phyloP scores from a whole-genome alignment of 2,888 invertebrate genomes.

The Brachyopa scutellaris region DNA sequence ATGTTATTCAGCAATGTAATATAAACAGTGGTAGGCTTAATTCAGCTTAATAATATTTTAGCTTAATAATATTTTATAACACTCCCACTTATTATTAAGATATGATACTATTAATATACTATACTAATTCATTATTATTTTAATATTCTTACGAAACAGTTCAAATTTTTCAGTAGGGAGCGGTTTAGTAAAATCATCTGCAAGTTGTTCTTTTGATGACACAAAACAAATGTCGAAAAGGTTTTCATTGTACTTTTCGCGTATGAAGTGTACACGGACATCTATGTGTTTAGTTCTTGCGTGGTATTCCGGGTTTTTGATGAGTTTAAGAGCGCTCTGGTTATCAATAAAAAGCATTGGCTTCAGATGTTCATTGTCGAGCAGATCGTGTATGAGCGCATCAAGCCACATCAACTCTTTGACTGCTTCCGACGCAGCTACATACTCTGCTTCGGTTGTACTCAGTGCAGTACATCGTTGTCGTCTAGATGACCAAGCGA shows the following conservation, averaged over 20 bases:
- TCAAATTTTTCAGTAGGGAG: too few relatives aligned
- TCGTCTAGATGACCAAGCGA: constrained; percentile 75
- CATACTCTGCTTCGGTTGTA: constrained; percentile 1
- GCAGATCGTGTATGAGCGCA: neutral
- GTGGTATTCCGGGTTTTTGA: neutral
- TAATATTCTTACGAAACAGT: too few relatives aligned
- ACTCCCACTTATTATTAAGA: too few relatives aligned
- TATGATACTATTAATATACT: too few relatives aligned
- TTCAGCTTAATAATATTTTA: too few relatives aligned
- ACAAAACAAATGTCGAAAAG: neutral
- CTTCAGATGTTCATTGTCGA: too few relatives aligned
- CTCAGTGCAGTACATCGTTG: constrained; percentile 9
- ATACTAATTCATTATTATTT: too few relatives aligned
- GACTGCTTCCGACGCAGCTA: neutral
- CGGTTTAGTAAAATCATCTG: too few relatives aligned
- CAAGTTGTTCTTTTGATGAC: neutral
- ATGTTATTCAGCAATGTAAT: too few relatives aligned
- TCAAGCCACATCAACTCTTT: neutral
- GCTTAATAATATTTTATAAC: too few relatives aligned
- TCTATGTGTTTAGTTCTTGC: neutral
- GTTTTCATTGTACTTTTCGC: neutral
- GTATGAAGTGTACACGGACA: neutral
- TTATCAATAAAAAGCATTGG: neutral
- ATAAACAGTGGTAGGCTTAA: too few relatives aligned
- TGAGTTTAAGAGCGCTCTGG: neutral